Evolutionary conservation across 2,888 invertebrate species (phyloP), one percentile per base, ranked within the genome.

Genomic region (Leptothorax acervorum): DNA sequence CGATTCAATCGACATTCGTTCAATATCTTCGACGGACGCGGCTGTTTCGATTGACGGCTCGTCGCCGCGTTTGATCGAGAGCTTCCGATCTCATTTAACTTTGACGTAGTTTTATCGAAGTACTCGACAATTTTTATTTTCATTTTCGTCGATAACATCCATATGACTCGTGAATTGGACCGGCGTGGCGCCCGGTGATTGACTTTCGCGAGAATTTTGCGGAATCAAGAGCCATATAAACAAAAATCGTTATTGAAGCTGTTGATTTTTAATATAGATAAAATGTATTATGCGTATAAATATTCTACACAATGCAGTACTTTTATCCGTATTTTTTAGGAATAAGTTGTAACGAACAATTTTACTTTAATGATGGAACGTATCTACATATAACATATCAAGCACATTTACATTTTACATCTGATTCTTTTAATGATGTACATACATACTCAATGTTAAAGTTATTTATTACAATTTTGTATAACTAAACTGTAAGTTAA

Each of bases 51-150:
- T 39, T 48, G 71, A 55, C 73, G 48, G 42, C 71, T 71, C 60
- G 68, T 55, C 55, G 68, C 31, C 68, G 35, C 60, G 35, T n/a
- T 71, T 73, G 79, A 81, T 81, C 60, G 79, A 81, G 79, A 81
- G 73, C 23, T 48, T 73, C 73, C 48, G 73, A 81, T 81, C 73
- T 71, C 73, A 73, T 60, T 81, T 81, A 81, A 48, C 73, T 73
- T 48, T 15, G 18, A 81, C 78, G 60, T 73, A 31, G 48, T 71
- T 73, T 81, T 73, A 81, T 62, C 79, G 23, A 55, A 35, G 35
- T 48, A 12, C 71, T 79, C 23, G 71, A 60, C 57, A 71, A 62
- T 60, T 81, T 81, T 81, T 71, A 81, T 71, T 81, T 81, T 70
- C 18, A 79, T 63, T 60, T 31, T 39, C 39, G 48, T 51, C 15